Evolutionary conservation across 2,888 invertebrate genomes (phyloP), one percentile per base, ranked within the genome.

Genomic region (Deroplatys truncata): DNA sequence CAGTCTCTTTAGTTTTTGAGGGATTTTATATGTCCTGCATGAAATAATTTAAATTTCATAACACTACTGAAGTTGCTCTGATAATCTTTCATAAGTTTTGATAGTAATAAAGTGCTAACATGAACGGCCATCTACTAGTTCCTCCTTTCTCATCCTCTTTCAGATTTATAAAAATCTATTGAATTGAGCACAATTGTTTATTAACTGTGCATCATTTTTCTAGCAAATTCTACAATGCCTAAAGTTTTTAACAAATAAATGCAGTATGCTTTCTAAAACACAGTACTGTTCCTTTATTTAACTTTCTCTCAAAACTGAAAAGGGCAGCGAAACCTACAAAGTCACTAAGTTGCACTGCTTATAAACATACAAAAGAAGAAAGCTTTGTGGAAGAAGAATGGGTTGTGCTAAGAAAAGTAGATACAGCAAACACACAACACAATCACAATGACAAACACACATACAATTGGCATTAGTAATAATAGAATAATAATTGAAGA

Each of bases 401-500:
- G 25, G 56, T 72, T 72, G 56, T 72, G 56, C 56, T 72, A 72
- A 72, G 56, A 72, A 72, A 72, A 72, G 15, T 56, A 56, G 56
- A 20, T 72, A 72, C 56, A 72, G 56, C 56, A 72, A 89, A 86
- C 86, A 89, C 88, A 29, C 49, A 90, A 31, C 86, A 90, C 88
- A 84, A 88, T 83, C 88, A 85, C 86, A 90, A 85, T 85, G 82
- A 90, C 83, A 88, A 29, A 88, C 84, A 85, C 88, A 90, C 85
- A 72, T 72, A 72, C 56, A 72, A 72, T 9, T 72, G 56, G 56
- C 56, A 72, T 72, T 72, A 72, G 20, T 72, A 72, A 72, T 72
- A 56, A 25, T 72, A 72, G 56, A 85, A 85, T 72, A 85, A 43
- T 88, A 86, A 49, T 89, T 84, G 49, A 85, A n/a, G 85, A 29